Evolutionary conservation across 2,797 vertebrate genomes (phyloP).

Genomic region (Synaphobranchus kaupii): DNA sequence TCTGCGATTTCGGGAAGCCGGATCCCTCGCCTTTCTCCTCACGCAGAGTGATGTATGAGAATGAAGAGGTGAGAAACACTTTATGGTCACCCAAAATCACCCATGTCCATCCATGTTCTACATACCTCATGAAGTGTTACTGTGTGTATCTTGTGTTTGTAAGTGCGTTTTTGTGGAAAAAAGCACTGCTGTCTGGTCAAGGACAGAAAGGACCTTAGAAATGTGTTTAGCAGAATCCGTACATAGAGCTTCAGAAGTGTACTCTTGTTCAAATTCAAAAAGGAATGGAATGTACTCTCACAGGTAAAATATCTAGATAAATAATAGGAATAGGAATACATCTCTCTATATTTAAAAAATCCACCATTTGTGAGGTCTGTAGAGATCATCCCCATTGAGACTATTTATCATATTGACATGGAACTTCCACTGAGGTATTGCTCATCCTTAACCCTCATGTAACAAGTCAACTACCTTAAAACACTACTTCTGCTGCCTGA

Average conservation of each 20-base stretch:
- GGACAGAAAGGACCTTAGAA: background rate
- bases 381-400: no score
- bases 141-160: background rate
- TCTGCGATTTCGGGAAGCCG: constrained; percentile 93
- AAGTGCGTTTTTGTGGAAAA: background rate
- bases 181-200: background rate
- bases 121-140: background rate
- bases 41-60: constrained; percentile 97
- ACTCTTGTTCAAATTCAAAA: background rate
- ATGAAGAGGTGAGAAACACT: constrained; percentile 84
- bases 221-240: background rate
- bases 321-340: no score
- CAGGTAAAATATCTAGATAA: background rate
- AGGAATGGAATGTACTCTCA: background rate
- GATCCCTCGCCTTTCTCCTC: constrained; percentile 98
- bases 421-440: no score
- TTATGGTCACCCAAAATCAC: constrained; percentile 21
- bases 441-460: no score
- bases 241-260: background rate
- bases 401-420: no score
- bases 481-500: background rate
- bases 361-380: no score
- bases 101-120: background rate
- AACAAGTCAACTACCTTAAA: background rate
- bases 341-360: background rate